Base-by-base conservation (phyloP, 1,140 invertebrate genomes). In the Meteorus sp. region DNA sequence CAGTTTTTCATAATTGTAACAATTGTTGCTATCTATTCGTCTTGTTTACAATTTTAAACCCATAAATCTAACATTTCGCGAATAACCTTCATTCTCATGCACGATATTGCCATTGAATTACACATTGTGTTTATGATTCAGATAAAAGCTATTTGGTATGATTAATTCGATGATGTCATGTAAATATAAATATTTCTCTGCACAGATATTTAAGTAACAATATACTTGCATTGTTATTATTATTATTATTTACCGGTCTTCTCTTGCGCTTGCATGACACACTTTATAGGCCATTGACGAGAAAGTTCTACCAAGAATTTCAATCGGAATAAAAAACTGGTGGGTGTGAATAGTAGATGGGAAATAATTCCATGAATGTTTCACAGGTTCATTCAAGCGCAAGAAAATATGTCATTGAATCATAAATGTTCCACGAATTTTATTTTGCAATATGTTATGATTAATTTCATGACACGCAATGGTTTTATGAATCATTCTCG, bases 301-400 rank as follows among this genome's bases (percentile, higher is more conserved):
- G 45, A 48, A 48, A 48, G 45, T 25, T 22, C 8, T 39, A n/a
- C 8, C 45, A 13, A 48, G 45, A 29, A 48, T 27, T 48, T 1
- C 9, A 44, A 1, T 6, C n/a, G n/a, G n/a, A n/a, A n/a, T n/a
- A n/a, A n/a, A n/a, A n/a, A n/a, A n/a, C n/a, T n/a, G n/a, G n/a
- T n/a, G n/a, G n/a, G n/a, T n/a, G n/a, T n/a, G n/a, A n/a, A n/a
- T 20, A 19, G 19, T 19, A 7, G 17, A 7, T 19, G 8, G 41
- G 19, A 44, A n/a, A n/a, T n/a, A n/a, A n/a, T n/a, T n/a, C n/a
- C n/a, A n/a, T n/a, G n/a, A n/a, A n/a, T n/a, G n/a, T n/a, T n/a
- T n/a, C n/a, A n/a, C n/a, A n/a, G n/a, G n/a, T n/a, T n/a, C n/a
- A n/a, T n/a, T n/a, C n/a, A n/a, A n/a, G n/a, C n/a, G n/a, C n/a